Evolutionary conservation across 2,888 invertebrate species (phyloP).

Genomic region (Omphaloscelis lunosa): DNA sequence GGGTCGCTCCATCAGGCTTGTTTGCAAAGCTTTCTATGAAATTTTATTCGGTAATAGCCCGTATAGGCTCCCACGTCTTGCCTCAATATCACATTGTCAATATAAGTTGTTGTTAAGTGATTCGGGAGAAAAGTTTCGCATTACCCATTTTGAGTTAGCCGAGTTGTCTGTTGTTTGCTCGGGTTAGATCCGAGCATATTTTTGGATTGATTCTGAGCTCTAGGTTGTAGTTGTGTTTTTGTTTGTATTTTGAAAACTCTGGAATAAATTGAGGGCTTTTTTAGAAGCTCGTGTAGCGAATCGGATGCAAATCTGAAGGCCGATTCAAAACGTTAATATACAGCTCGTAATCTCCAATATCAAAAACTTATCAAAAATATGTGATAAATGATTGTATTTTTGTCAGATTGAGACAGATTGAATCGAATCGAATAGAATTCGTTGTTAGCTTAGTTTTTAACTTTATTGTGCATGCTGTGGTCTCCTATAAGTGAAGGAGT

Average conservation of each 20-base stretch:
- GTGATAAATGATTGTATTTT: not conserved
- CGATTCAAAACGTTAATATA: not conserved
- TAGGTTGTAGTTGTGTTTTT: slow-evolving; percentile 21
- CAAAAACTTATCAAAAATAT: not conserved
- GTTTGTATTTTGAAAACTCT: not conserved
- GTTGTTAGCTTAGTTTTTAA: too few relatives aligned
- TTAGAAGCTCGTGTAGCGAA: not conserved
- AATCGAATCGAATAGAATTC: not conserved
- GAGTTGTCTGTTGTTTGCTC: slow-evolving; percentile 40
- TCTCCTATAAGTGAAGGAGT: too few relatives aligned
- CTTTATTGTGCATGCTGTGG: too few relatives aligned
- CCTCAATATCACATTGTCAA: slow-evolving; percentile 69
- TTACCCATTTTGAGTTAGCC: slow-evolving; percentile 60
- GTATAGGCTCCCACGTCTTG: slow-evolving; percentile 73
- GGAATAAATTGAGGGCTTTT: not conserved
- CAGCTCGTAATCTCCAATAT: not conserved
- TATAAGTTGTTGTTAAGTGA: slow-evolving; percentile 67
- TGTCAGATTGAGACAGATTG: not conserved
- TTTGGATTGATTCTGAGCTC: slow-evolving; percentile 34
- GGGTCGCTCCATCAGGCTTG: slow-evolving; percentile 86
- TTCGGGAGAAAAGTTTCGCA: slow-evolving; percentile 64
- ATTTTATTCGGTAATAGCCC: slow-evolving; percentile 88
- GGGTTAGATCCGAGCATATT: slow-evolving; percentile 23
- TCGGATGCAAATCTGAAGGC: not conserved
- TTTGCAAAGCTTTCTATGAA: slow-evolving; percentile 90